These are phyloP conservation scores for Ptiloglossa arizonensis DNA, from an alignment of 1,140 invertebrate species.

Conservation along the genomic window DNA sequence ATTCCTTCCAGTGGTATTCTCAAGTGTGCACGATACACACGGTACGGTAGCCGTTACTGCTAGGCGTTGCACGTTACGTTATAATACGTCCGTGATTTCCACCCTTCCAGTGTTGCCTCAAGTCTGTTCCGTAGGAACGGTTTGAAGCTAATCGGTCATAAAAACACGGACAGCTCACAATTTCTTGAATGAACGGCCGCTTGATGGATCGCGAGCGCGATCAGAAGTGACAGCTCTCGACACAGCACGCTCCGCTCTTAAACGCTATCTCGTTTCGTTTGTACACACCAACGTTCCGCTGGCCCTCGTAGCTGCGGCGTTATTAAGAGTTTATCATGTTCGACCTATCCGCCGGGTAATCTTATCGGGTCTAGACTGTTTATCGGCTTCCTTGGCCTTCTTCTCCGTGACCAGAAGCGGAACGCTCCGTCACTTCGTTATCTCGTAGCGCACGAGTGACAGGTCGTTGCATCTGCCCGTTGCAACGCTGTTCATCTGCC, in stretches of 20 bases:
- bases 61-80: no score
- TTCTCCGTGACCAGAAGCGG: slow-evolving; percentile 6
- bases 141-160: slow-evolving; percentile 8
- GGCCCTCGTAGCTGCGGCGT: slow-evolving; percentile 1
- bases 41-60: no score
- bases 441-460: slow-evolving; percentile 25
- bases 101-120: no score
- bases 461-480: slow-evolving; percentile 28
- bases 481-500: not conserved
- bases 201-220: slow-evolving; percentile 23
- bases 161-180: slow-evolving; percentile 4
- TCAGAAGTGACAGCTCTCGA: slow-evolving; percentile 12
- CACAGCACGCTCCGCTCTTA: slow-evolving; percentile 1
- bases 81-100: not conserved
- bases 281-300: slow-evolving; percentile 2
- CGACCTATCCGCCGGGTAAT: slow-evolving; percentile 53
- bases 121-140: no score
- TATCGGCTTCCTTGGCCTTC: slow-evolving; percentile 56
- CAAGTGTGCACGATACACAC: no score
- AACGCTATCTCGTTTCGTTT: slow-evolving; percentile 17
- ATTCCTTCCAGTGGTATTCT: no score
- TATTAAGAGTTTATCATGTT: slow-evolving; percentile 59
- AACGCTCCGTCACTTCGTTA: slow-evolving; percentile 38
- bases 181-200: slow-evolving; percentile 44
- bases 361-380: slow-evolving; percentile 56